These are phyloP conservation scores for Dicyrtoma fusca DNA, from an alignment of 2,888 invertebrate species.

Conservation along the genomic window DNA sequence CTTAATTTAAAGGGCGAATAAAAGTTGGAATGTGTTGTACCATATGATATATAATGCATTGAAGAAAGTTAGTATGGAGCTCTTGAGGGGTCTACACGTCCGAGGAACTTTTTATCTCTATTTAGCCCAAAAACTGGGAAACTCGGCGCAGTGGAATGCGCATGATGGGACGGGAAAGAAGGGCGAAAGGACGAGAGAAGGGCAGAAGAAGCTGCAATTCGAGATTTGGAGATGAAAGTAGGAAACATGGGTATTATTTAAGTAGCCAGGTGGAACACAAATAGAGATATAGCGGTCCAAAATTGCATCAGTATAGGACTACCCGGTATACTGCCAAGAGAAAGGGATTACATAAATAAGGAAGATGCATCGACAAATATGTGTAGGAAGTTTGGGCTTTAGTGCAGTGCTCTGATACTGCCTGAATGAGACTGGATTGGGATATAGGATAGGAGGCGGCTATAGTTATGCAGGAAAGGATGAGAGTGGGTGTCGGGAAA, in stretches of 20 bases:
- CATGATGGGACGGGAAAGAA: not conserved
- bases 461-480: too few species aligned
- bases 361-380: conserved; percentile 1
- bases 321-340: not conserved
- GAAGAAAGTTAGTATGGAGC: too few species aligned
- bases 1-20: too few species aligned
- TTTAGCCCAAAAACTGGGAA: too few species aligned
- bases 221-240: not conserved
- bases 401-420: too few species aligned
- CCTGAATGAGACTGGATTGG: not conserved
- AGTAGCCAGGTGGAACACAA: not conserved
- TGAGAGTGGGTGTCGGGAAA: not conserved
- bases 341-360: not conserved
- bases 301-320: not conserved
- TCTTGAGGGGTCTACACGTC: too few species aligned
- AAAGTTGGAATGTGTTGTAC: too few species aligned
- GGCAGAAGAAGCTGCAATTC: too few species aligned
- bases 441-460: not conserved
- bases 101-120: too few species aligned
- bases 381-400: not conserved
- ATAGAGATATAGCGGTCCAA: not conserved
- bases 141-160: not conserved
- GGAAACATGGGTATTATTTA: not conserved
- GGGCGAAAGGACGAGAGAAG: conserved; percentile 10
- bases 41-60: too few species aligned